Percentiles rank a stretch among this genome's conserved stretches.
phyloP scores from a whole-genome alignment of 2,888 invertebrate genomes.

The Drosophila neonasuta region DNA sequence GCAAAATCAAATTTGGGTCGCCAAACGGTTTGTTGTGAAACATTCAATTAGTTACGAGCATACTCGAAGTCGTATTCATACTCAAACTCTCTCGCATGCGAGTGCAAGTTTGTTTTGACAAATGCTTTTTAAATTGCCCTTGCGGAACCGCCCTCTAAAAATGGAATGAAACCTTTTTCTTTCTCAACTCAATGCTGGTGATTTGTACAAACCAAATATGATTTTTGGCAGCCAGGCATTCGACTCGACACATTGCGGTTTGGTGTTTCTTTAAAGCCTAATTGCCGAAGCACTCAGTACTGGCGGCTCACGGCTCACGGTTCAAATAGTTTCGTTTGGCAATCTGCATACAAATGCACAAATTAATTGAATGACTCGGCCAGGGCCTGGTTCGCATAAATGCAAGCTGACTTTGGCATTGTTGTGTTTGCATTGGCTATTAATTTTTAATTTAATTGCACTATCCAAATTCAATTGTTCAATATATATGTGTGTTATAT shows the following conservation, averaged over 20 bases:
- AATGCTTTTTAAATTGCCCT: constrained; percentile 44
- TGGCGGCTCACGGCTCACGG: neutral
- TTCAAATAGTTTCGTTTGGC: constrained; percentile 29
- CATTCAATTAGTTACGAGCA: constrained; percentile 36
- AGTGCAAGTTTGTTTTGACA: constrained; percentile 17
- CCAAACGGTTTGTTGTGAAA: constrained; percentile 33
- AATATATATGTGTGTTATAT: neutral
- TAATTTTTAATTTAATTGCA: constrained; percentile 41
- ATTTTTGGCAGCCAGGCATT: constrained; percentile 9
- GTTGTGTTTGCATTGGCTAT: constrained; percentile 28
- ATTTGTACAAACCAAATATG: constrained; percentile 44
- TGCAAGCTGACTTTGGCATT: neutral
- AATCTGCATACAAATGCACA: constrained; percentile 68
- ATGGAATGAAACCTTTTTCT: constrained; percentile 26
- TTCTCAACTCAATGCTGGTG: constrained; percentile 36
- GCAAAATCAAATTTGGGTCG: constrained; percentile 42
- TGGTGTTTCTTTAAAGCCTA: constrained; percentile 19
- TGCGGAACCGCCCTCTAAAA: constrained; percentile 36
- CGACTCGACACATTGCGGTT: neutral
- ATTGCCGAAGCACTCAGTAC: constrained; percentile 42
- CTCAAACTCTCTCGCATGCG: neutral
- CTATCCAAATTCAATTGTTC: constrained; percentile 12
- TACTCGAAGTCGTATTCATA: constrained; percentile 1
- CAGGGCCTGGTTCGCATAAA: constrained; percentile 18
- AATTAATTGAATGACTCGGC: constrained; percentile 47